Evolutionary conservation across 2,113 vertebrate genomes (phyloP).

Genomic region (Anolis carolinensis): DNA sequence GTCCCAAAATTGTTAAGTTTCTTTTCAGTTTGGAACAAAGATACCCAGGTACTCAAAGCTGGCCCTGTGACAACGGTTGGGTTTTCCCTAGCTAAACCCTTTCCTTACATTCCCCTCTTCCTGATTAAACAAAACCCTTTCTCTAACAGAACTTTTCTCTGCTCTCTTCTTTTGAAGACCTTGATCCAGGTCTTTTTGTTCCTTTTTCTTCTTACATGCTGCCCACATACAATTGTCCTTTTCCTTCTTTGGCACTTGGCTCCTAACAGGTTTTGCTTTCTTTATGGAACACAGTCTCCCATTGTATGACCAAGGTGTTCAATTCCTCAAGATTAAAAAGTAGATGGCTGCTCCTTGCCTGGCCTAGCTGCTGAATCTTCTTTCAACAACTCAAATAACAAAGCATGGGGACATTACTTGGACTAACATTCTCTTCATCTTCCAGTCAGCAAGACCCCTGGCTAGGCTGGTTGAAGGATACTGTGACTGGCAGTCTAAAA

Average conservation of each 20-base stretch:
- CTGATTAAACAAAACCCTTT: not conserved
- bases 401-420: too few relatives aligned
- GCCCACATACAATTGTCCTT: not conserved
- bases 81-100: not conserved
- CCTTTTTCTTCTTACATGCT: not conserved
- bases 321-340: too few relatives aligned
- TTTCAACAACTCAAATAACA: too few relatives aligned
- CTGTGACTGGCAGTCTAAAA: too few relatives aligned
- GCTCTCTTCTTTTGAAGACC: not conserved
- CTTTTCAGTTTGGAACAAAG: not conserved
- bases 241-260: not conserved
- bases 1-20: not conserved
- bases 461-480: too few relatives aligned
- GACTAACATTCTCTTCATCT: too few relatives aligned
- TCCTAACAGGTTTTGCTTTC: not conserved
- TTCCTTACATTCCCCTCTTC: not conserved
- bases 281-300: not conserved
- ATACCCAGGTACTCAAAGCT: not conserved
- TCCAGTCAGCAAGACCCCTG: too few relatives aligned
- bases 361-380: too few relatives aligned
- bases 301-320: not conserved
- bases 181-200: not conserved
- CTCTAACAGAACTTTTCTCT: not conserved
- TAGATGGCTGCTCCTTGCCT: too few relatives aligned
- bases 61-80: not conserved